Evolutionary conservation across 1,140 invertebrate genomes (phyloP).

Genomic region (Drosophila sp.): DNA sequence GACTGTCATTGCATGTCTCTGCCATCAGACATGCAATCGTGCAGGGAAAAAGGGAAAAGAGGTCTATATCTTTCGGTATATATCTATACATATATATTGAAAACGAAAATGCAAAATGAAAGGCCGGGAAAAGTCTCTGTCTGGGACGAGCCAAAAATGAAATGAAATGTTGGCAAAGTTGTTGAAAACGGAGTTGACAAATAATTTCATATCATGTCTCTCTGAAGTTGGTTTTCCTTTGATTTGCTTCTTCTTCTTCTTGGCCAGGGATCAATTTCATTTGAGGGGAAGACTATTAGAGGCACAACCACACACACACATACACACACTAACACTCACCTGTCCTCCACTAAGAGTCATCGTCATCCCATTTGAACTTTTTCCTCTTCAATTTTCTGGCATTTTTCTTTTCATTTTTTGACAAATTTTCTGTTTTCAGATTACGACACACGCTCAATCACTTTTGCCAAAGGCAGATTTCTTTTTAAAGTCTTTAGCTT

Average conservation of each 20-base stretch:
- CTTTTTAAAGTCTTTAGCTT: slow-evolving; percentile 80
- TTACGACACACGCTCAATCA: slow-evolving; percentile 70
- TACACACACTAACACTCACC: slow-evolving; percentile 31
- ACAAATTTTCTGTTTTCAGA: slow-evolving; percentile 55
- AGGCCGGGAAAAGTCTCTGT: slow-evolving; percentile 28
- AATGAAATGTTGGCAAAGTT: slow-evolving; percentile 79
- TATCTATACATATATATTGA: not conserved
- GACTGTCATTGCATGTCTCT: slow-evolving; percentile 72
- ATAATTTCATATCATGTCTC: slow-evolving; percentile 80
- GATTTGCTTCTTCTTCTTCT: slow-evolving; percentile 28
- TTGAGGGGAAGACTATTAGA: slow-evolving; percentile 59
- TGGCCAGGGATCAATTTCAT: slow-evolving; percentile 69
- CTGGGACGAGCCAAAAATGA: slow-evolving; percentile 45
- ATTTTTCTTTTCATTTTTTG: slow-evolving; percentile 37
- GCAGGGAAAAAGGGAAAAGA: not conserved
- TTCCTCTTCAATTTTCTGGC: slow-evolving; percentile 6
- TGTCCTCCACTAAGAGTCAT: slow-evolving; percentile 52
- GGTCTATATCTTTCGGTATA: not conserved
- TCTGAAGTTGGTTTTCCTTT: slow-evolving; percentile 38
- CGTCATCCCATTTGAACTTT: slow-evolving; percentile 27
- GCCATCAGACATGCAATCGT: slow-evolving; percentile 42
- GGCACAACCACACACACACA: slow-evolving; percentile 16
- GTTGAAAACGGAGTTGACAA: slow-evolving; percentile 80
- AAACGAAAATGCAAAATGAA: slow-evolving; percentile 55
- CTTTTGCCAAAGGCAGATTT: slow-evolving; percentile 61